A percentile compares a stretch with the other conserved stretches of the same genome.
phyloP scores from a whole-genome alignment of 2,888 invertebrate genomes.

The Drepanosiphum platanoidis region DNA sequence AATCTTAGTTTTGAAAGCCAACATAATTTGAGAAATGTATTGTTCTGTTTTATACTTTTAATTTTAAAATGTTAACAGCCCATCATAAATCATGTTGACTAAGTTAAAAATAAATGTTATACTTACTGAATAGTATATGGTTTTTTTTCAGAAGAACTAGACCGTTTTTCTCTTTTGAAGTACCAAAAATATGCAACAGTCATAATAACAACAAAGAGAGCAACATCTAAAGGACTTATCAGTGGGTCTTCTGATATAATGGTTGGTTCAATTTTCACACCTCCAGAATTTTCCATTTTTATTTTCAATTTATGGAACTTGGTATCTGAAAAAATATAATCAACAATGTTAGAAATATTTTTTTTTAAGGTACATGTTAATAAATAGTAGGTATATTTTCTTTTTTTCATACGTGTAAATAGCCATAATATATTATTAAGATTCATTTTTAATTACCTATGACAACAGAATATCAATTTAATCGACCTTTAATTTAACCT shows the following conservation, averaged over 20 bases:
- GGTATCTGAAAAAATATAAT: conserved; percentile 19
- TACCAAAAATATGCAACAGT: conserved; percentile 80
- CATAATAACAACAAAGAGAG: conserved; percentile 76
- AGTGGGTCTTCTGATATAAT: conserved; percentile 72
- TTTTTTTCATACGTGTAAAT: neutral
- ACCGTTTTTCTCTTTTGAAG: conserved; percentile 74
- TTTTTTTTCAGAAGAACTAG: conserved; percentile 72
- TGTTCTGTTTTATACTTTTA: no score
- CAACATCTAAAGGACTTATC: conserved; percentile 80
- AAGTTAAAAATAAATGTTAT: neutral
- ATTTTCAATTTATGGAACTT: conserved; percentile 10
- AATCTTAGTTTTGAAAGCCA: no score
- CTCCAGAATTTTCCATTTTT: conserved; percentile 43
- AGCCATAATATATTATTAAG: neutral
- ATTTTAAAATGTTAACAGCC: neutral
- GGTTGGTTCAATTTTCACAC: conserved; percentile 10
- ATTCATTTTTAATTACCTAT: conserved; percentile 13
- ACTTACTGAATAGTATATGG: conserved; percentile 91
- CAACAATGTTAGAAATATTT: conserved; percentile 2
- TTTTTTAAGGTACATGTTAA: neutral
- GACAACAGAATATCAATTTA: conserved; percentile 41
- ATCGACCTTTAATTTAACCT: conserved; percentile 36
- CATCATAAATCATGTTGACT: neutral
- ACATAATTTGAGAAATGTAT: neutral
- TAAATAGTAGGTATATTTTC: neutral